Percentiles rank a stretch among this genome's conserved stretches.
These are phyloP conservation scores for Emydura subglobosa DNA, from an alignment of 2,113 vertebrate species.

Conservation along the genomic window DNA sequence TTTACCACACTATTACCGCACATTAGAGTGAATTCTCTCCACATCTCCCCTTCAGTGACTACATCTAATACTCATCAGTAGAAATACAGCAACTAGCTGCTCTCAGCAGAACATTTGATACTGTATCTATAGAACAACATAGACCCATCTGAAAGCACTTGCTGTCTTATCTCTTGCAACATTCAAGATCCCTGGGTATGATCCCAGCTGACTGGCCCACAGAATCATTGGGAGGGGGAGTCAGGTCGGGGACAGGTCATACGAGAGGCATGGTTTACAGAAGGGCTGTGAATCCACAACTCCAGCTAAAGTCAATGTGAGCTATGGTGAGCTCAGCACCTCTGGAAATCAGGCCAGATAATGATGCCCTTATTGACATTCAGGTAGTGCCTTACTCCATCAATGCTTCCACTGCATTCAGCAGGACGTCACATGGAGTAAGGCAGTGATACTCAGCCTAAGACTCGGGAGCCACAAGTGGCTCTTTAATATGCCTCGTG, in stretches of 20 bases:
- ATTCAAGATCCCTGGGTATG: slow-evolving; percentile 11
- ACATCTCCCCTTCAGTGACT: not conserved
- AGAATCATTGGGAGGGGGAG: not conserved
- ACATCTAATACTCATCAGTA: slow-evolving; percentile 4
- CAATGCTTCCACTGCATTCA: not conserved
- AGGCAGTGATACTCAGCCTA: not conserved
- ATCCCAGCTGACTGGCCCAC: not conserved
- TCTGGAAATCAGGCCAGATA: slow-evolving; percentile 1
- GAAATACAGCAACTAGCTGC: slow-evolving; percentile 9
- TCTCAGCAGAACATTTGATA: slow-evolving; percentile 39
- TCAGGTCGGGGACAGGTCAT: not conserved
- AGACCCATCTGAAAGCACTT: not conserved
- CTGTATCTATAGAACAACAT: not conserved
- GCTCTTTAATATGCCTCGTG: too few relatives aligned
- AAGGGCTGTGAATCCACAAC: not conserved
- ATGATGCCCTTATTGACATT: slow-evolving; percentile 35
- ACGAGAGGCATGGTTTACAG: not conserved
- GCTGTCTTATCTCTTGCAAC: slow-evolving; percentile 6
- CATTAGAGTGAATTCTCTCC: not conserved
- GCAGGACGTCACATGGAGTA: not conserved
- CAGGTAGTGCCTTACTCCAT: not conserved
- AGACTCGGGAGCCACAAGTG: too few relatives aligned
- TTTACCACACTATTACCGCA: not conserved
- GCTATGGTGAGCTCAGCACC: not conserved
- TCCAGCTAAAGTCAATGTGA: not conserved